A percentile compares a stretch with the other conserved stretches of the same genome.
These are phyloP conservation scores for Psittacula derbiana DNA, from an alignment of 2,797 vertebrate genomes.

Conservation along the genomic window DNA sequence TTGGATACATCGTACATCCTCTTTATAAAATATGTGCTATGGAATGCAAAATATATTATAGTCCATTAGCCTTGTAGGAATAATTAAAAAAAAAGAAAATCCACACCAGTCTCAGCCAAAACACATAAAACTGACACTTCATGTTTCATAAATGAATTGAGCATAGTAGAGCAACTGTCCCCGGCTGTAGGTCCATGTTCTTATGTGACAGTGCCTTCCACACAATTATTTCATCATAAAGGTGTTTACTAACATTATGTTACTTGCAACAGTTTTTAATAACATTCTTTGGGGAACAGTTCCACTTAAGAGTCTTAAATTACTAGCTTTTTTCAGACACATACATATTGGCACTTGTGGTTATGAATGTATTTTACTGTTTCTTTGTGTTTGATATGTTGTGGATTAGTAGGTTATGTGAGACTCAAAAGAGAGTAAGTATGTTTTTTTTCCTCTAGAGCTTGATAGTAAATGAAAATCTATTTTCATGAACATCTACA, in stretches of 20 bases:
- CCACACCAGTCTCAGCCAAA: neutral
- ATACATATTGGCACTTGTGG: neutral
- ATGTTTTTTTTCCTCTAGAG: neutral
- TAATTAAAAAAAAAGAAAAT: neutral
- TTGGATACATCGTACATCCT: neutral
- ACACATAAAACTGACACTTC: conserved; percentile 19
- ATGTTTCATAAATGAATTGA: conserved; percentile 9
- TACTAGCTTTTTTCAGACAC: neutral
- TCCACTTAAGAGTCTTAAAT: conserved; percentile 41
- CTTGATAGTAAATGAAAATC: conserved; percentile 27
- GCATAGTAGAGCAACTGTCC: conserved; percentile 19
- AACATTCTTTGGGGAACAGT: neutral
- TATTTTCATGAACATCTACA: conserved; percentile 30
- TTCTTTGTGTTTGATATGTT: conserved; percentile 2
- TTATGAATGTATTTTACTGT: conserved; percentile 10
- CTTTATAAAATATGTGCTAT: neutral
- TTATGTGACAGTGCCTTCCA: neutral
- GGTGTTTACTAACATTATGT: conserved; percentile 41
- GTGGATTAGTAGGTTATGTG: neutral
- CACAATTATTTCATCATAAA: conserved; percentile 27
- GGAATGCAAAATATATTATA: conserved; percentile 29
- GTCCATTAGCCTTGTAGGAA: conserved; percentile 21
- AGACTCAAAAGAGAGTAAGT: neutral
- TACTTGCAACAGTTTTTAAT: conserved; percentile 17
- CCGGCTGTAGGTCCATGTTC: conserved; percentile 30